These are phyloP conservation scores for Hylomyscus alleni DNA, from an alignment of 2,797 vertebrate genomes.

Conservation along the genomic window DNA sequence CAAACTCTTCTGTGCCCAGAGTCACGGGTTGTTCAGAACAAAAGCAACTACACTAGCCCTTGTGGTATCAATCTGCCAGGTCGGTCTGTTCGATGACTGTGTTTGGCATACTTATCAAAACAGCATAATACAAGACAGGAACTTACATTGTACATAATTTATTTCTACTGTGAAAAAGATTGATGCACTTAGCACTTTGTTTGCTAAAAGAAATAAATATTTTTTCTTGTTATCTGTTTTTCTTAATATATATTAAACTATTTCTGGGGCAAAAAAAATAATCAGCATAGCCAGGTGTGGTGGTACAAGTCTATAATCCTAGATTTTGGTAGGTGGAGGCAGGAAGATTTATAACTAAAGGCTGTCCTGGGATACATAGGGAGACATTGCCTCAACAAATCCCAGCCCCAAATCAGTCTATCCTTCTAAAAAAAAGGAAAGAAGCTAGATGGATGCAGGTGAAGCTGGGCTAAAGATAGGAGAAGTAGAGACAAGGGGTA, in stretches of 20 bases:
- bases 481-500: background rate
- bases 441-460: background rate
- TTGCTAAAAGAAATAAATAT: constrained; percentile 28
- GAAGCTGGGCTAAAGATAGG: background rate
- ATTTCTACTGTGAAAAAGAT: constrained; percentile 61
- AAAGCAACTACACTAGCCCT: background rate
- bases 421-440: background rate
- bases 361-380: background rate
- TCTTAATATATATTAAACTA: constrained; percentile 56
- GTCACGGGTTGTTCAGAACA: constrained; percentile 38
- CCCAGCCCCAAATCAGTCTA: background rate
- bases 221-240: constrained; percentile 57
- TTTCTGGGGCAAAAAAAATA: background rate
- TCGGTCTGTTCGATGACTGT: constrained; percentile 59
- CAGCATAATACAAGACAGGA: constrained; percentile 78
- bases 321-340: background rate
- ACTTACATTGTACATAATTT: constrained; percentile 59
- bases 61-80: constrained; percentile 31
- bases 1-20: background rate
- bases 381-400: background rate
- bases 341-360: background rate
- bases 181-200: constrained; percentile 40
- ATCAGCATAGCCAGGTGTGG: background rate
- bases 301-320: background rate
- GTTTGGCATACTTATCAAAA: constrained; percentile 75